These are phyloP conservation scores for Eulemur albifrons DNA, from an alignment of 2,797 vertebrate species.

Conservation along the genomic window DNA sequence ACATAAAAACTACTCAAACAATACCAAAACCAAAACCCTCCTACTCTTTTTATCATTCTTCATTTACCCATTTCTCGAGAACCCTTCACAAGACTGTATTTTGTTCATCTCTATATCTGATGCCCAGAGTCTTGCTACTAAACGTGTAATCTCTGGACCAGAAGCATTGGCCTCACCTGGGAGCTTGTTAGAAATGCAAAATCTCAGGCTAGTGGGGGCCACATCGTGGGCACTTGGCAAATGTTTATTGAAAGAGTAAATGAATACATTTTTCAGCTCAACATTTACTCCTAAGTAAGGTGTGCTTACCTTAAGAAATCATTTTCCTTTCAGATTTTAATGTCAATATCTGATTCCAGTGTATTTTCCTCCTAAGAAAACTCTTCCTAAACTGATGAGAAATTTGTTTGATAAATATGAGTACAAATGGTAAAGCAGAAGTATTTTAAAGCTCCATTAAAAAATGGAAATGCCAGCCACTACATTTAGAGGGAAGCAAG, in stretches of 20 bases:
- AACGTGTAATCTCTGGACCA: background rate
- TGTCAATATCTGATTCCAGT: background rate
- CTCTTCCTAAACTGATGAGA: background rate
- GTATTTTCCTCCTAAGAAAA: background rate
- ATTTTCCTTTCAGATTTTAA: conserved; percentile 37
- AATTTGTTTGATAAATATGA: background rate
- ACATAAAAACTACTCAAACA: background rate
- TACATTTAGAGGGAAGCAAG: conserved; percentile 55
- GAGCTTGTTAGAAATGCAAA: background rate
- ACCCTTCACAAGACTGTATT: background rate
- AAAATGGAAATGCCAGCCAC: conserved; percentile 18
- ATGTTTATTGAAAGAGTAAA: background rate
- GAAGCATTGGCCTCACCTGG: background rate
- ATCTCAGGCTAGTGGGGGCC: background rate
- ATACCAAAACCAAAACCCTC: background rate
- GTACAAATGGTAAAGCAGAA: conserved; percentile 3
- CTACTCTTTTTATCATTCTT: background rate
- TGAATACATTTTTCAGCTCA: background rate
- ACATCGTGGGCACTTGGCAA: background rate
- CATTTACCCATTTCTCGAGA: background rate
- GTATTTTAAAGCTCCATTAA: background rate
- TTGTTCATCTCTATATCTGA: background rate
- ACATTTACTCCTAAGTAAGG: background rate
- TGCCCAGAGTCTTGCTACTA: background rate
- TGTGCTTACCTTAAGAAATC: background rate